A percentile compares a stretch with the other conserved stretches of the same genome.
Conservation (phyloP, 2,113 vertebrate species). For the Orthonyx spaldingii region DNA sequence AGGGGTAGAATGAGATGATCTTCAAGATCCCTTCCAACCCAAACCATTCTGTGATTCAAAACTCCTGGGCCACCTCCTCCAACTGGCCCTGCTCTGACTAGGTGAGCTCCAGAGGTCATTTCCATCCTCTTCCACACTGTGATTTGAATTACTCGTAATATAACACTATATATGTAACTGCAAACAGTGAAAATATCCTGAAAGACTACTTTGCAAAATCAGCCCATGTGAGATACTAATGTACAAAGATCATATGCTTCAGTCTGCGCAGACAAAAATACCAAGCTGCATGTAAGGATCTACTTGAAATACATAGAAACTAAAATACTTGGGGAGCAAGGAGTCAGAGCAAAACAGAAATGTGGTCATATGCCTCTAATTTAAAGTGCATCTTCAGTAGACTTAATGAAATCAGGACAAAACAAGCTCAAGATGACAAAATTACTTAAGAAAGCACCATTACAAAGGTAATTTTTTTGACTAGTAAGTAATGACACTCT, state of each 20-base stretch:
- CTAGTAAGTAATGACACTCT: not conserved
- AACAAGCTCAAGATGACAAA: not conserved
- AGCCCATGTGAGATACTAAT: not conserved
- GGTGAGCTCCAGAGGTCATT: not conserved
- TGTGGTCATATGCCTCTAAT: not conserved
- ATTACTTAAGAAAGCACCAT: not conserved
- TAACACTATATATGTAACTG: not conserved
- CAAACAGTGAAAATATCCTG: not conserved
- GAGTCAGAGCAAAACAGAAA: not conserved
- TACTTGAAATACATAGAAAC: not conserved
- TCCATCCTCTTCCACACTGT: not conserved
- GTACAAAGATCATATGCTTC: not conserved
- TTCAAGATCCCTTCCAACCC: not conserved
- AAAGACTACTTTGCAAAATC: not conserved
- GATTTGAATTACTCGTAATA: not conserved
- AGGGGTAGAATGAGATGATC: not conserved
- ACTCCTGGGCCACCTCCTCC: not conserved
- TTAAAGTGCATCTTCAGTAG: not conserved
- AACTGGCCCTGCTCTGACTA: not conserved
- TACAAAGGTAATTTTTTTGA: not conserved
- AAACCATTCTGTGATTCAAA: not conserved
- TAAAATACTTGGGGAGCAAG: not conserved
- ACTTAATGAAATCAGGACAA: not conserved
- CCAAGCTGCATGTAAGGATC: not conserved
- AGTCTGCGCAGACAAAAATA: not conserved